These are phyloP conservation scores for Dendropsophus ebraccatus DNA, from an alignment of 2,113 vertebrate genomes.

Conservation along the genomic window DNA sequence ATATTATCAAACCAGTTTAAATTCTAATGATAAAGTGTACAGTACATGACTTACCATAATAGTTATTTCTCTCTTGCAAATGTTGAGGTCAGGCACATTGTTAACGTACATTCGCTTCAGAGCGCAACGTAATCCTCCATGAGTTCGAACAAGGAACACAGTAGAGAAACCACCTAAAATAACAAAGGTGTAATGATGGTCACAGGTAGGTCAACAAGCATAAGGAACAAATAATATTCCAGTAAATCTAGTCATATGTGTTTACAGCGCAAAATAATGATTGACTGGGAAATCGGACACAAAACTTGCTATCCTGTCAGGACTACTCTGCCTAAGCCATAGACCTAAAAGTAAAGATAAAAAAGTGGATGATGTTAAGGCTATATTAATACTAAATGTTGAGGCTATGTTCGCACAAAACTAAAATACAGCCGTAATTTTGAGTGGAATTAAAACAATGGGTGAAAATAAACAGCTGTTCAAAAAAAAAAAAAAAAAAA, in stretches of 20 bases:
- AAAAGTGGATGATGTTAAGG: too few species aligned
- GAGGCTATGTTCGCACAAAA: too few species aligned
- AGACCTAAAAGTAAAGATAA: too few species aligned
- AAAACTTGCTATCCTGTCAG: background rate
- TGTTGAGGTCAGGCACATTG: slow-evolving; percentile 86
- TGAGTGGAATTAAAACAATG: too few species aligned
- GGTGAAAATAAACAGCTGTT: too few species aligned
- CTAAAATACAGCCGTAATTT: too few species aligned
- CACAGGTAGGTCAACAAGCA: background rate
- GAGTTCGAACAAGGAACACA: slow-evolving; percentile 91
- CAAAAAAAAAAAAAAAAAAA: too few species aligned
- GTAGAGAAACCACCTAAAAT: slow-evolving; percentile 93
- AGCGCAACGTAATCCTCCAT: slow-evolving; percentile 86
- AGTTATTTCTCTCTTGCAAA: slow-evolving; percentile 95
- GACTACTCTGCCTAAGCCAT: background rate
- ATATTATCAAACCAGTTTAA: too few species aligned
- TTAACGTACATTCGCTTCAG: slow-evolving; percentile 98
- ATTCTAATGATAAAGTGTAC: too few species aligned
- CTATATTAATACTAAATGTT: too few species aligned
- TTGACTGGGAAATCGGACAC: background rate
- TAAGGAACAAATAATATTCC: background rate
- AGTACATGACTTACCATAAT: slow-evolving; percentile 86
- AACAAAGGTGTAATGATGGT: background rate
- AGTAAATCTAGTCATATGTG: background rate
- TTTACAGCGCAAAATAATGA: too few species aligned